Base-by-base conservation (phyloP, 2,113 vertebrate genomes). In the Leptobrachium leishanense region DNA sequence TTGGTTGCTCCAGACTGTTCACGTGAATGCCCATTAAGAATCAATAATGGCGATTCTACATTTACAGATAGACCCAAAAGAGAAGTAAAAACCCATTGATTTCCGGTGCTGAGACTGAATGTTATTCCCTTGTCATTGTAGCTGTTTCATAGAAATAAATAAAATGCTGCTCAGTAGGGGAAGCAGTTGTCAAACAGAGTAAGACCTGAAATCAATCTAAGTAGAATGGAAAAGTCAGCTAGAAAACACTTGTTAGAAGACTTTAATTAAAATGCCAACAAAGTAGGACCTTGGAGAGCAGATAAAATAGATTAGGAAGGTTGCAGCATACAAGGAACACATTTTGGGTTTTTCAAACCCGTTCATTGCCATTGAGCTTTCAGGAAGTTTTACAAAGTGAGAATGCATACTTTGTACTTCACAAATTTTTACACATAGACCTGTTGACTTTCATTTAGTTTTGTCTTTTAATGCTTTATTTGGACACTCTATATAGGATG, bases 221-320 rank as follows among this genome's bases (percentile, higher is more conserved):
- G 63, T 31, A 72, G 62, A 79, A 79, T 79, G 62, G 77, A 64
- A 79, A 79, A 65, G 69, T 63, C 46, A 79, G 77, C 77, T 54
- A 72, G 69, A 79, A 79, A 72, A 79, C 77, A 79, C 77, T 79
- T 79, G 77, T 79, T 79, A 79, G 77, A 72, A 79, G 77, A 55
- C 77, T 79, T 79, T 79, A 79, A 79, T 79, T 79, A 79, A 79
- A 79, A 79, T 79, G 77, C 69, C 77, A 79, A 72, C 68, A 72
- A 79, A 66, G 62, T 46, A 59, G 46, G 59, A 68, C 44, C 50
- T 79, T 62, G 6, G 77, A 65, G 69, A 79, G 63, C 46, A 66
- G 59, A 79, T 72, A 31, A 79, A 79, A 79, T 79, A 79, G 77
- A 79, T 79, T 72, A 72, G 62, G 44, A 79, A 66, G 39, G 62